phyloP scores from a whole-genome alignment of 2,113 vertebrate species.

The Egretta garzetta region DNA sequence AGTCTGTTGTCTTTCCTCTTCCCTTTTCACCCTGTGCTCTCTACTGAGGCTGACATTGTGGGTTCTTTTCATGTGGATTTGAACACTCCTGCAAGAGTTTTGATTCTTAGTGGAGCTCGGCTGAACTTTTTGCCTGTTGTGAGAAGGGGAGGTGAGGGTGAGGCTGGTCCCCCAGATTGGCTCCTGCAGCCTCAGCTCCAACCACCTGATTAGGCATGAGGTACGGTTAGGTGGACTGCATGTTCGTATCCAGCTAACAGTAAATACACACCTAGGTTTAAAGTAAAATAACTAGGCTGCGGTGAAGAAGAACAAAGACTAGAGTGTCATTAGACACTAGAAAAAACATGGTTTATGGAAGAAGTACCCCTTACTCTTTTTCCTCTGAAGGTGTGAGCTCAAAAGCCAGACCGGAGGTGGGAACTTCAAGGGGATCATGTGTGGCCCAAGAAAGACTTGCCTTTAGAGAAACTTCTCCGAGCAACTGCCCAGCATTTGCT shows the following conservation, averaged over 20 bases:
- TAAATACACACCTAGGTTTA: neutral
- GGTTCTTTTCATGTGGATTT: neutral
- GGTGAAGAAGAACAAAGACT: neutral
- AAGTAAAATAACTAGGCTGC: neutral
- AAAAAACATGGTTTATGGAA: neutral
- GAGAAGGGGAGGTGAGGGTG: neutral
- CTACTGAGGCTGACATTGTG: neutral
- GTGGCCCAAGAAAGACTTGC: neutral
- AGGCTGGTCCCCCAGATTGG: neutral
- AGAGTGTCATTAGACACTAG: neutral
- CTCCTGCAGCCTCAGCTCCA: neutral
- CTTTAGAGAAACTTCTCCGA: neutral
- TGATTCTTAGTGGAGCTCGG: fast-evolving
- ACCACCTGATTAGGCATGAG: neutral
- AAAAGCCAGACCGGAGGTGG: neutral
- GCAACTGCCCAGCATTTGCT: neutral
- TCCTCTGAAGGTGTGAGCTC: neutral
- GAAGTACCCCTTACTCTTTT: neutral
- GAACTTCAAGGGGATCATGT: neutral
- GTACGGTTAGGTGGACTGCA: neutral
- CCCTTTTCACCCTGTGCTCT: neutral
- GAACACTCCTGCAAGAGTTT: neutral
- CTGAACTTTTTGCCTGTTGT: neutral
- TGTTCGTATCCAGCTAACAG: neutral
- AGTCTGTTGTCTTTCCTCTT: neutral